phyloP scores from a whole-genome alignment of 2,113 vertebrate species.

The Oncorhynchus tshawytscha region DNA sequence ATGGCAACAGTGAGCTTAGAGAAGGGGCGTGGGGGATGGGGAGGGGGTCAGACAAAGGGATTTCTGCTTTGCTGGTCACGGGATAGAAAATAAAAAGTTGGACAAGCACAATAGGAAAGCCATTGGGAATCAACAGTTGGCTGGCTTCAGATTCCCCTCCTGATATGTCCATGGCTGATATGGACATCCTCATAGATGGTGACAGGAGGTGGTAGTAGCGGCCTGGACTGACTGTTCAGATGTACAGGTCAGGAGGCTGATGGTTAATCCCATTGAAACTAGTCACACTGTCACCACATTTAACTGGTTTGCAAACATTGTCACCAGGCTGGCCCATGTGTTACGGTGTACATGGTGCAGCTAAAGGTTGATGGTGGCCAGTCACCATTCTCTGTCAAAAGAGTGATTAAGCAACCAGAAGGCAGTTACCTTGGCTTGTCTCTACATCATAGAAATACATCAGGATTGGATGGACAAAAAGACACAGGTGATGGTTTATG shows the following conservation, averaged over 20 bases:
- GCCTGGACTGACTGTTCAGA: constrained; percentile 13
- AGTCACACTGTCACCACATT: constrained; percentile 51
- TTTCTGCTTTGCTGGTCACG: constrained; percentile 37
- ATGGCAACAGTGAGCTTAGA: constrained; percentile 56
- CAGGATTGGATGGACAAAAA: no score
- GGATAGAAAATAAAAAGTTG: constrained; percentile 51
- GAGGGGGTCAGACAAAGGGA: constrained; percentile 48
- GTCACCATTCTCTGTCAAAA: no score
- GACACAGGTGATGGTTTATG: no score
- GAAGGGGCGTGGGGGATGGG: neutral
- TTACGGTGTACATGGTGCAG: no score
- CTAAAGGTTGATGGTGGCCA: no score
- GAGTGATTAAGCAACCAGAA: no score
- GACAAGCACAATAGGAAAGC: constrained; percentile 11
- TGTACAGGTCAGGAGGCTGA: constrained; percentile 8
- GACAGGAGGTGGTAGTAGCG: constrained; percentile 5
- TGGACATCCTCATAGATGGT: constrained; percentile 18
- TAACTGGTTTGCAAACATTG: constrained; percentile 47
- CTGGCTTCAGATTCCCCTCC: constrained; percentile 13
- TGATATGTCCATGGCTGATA: constrained; percentile 7
- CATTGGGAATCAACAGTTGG: constrained; percentile 37
- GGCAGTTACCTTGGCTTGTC: no score
- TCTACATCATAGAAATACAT: no score
- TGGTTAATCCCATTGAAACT: constrained; percentile 59
- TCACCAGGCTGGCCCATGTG: no score